These are phyloP conservation scores for Selene dorsalis DNA, from an alignment of 2,797 vertebrate genomes.

Conservation along the genomic window DNA sequence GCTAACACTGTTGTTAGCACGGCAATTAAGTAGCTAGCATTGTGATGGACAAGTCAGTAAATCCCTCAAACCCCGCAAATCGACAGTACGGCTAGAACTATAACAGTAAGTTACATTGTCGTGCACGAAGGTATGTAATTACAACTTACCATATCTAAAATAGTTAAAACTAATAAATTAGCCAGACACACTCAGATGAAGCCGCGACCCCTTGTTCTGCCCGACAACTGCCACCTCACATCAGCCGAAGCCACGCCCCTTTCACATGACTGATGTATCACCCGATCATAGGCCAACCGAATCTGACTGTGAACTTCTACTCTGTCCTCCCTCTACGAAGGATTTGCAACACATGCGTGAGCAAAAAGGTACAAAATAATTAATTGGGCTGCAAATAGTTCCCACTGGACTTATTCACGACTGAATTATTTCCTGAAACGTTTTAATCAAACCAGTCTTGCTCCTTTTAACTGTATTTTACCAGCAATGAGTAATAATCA, in stretches of 20 bases:
- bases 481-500: background rate
- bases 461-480: background rate
- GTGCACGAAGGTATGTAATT: accelerated
- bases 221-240: background rate
- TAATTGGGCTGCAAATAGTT: background rate
- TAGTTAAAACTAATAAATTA: constrained; percentile 61
- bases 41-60: background rate
- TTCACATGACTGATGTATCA: constrained; percentile 25
- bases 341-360: background rate
- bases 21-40: background rate
- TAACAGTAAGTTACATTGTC: accelerated
- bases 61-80: accelerated
- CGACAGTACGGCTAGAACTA: background rate
- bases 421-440: background rate
- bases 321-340: background rate
- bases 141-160: constrained; percentile 77
- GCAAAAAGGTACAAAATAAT: background rate
- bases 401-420: background rate
- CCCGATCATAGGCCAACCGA: constrained; percentile 23
- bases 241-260: constrained; percentile 40
- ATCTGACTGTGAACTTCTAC: background rate
- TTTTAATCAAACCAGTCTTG: background rate
- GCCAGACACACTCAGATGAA: background rate
- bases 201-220: background rate
- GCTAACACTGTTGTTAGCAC: background rate